Base-by-base conservation (phyloP, 2,888 invertebrate species). In the Bugulina stolonifera region DNA sequence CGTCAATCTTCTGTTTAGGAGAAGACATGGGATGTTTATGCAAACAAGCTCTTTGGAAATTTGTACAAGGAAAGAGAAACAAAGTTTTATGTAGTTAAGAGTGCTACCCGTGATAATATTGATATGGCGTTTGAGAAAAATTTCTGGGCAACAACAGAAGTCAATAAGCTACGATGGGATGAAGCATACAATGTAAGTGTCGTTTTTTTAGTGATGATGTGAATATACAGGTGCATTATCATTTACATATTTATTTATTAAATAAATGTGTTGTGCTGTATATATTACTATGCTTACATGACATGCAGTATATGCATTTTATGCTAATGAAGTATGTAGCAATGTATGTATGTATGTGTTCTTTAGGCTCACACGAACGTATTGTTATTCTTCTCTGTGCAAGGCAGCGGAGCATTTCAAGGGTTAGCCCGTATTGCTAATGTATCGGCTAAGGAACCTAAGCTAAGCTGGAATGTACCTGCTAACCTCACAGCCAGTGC, bases 21-120 rank as follows among this genome's bases (percentile, higher is more conserved):
- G 2, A 32, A 34, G 18, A 64, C 22, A 27, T 64, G 29, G 64
- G 32, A 22, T 18, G 14, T 34, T 14, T 64, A 25, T 34, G 29
- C 64, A 29, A 64, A 64, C 64, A 25, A 32, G 18, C 34, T 64
- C 3, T 64, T 64, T 64, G 64, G 64, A 2, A 64, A 64, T n/a
- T n/a, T 64, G 34, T 64, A 64, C 64, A 64, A 64, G 32, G 64
- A 64, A 32, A 64, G 64, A 34, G 64, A 64, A 27, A 64, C 64
- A 2, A 64, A 64, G 32, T 64, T 64, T 32, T 64, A 14, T 27
- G 32, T 64, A 25, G 64, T 64, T 3, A 64, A 64, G 27, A 64
- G 64, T 34, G 64, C 64, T 14, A 64, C 10, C 32, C 22, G 64
- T 14, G 64, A 64, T 5, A 64, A 64, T 34, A 25, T 64, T 10